These are phyloP conservation scores for Caenorhabditis sp. DNA, from an alignment of 2,888 invertebrate species.

Conservation along the genomic window DNA sequence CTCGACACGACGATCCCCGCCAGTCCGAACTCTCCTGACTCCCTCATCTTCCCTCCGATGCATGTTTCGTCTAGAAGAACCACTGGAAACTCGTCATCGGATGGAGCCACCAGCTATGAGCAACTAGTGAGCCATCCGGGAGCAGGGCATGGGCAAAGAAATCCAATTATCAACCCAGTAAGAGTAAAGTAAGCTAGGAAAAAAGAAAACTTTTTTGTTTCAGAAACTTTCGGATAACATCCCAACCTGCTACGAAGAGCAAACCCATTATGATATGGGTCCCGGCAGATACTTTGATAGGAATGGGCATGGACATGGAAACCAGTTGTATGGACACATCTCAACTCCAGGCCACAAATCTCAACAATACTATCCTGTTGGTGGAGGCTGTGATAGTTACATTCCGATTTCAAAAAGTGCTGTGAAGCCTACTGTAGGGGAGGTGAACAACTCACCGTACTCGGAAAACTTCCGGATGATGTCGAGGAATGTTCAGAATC, in stretches of 20 bases:
- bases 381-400: slow-evolving; percentile 62
- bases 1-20: slow-evolving; percentile 60
- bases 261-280: slow-evolving; percentile 56
- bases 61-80: slow-evolving; percentile 32
- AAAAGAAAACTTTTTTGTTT: background rate
- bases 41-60: slow-evolving; percentile 23
- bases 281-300: slow-evolving; percentile 31
- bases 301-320: slow-evolving; percentile 24
- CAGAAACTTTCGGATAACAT: slow-evolving; percentile 47
- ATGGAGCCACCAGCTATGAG: slow-evolving; percentile 43
- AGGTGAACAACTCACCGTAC: slow-evolving; percentile 55
- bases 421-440: slow-evolving; percentile 50
- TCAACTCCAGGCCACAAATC: background rate
- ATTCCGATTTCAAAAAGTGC: slow-evolving; percentile 15
- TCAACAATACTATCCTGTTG: slow-evolving; percentile 53
- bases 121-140: slow-evolving; percentile 24
- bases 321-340: slow-evolving; percentile 8
- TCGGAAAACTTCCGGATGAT: slow-evolving; percentile 22
- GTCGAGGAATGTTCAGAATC: slow-evolving; percentile 52
- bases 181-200: background rate
- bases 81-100: slow-evolving; percentile 48
- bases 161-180: slow-evolving; percentile 46
- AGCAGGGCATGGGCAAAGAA: slow-evolving; percentile 33
- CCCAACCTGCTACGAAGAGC: slow-evolving; percentile 44
- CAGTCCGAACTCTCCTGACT: slow-evolving; percentile 53